A percentile compares a stretch with the other conserved stretches of the same genome.
phyloP scores from a whole-genome alignment of 2,797 vertebrate genomes.

The Knipowitschia caucasica region DNA sequence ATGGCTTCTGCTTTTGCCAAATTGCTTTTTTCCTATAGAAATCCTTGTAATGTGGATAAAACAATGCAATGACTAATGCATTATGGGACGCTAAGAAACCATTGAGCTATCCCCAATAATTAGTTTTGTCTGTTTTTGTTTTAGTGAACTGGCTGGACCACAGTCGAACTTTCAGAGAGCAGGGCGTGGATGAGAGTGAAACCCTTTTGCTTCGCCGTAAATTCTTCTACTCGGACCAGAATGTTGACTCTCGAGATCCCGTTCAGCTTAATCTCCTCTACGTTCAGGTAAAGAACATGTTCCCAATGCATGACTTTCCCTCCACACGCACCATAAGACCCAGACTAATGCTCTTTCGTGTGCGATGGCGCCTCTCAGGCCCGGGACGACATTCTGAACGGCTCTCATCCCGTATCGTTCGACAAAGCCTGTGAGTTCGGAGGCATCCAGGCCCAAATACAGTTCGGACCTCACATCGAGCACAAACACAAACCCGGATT shows the following conservation, averaged over 20 bases:
- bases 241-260: conserved; percentile 96
- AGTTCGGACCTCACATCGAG: conserved; percentile 96
- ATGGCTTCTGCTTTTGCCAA: too few species aligned
- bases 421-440: conserved; percentile 97
- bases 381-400: conserved; percentile 96
- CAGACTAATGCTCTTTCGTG: background rate
- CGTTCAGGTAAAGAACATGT: conserved; percentile 55
- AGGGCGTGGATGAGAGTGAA: conserved; percentile 95
- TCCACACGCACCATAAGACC: background rate
- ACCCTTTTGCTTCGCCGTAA: conserved; percentile 90
- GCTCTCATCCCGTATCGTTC: conserved; percentile 96
- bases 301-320: background rate
- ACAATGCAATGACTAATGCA: too few species aligned
- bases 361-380: conserved; percentile 78
- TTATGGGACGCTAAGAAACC: too few species aligned
- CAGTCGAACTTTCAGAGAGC: conserved; percentile 95
- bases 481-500: conserved; percentile 98
- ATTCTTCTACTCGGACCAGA: conserved; percentile 99
- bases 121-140: background rate
- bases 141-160: conserved; percentile 98
- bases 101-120: background rate
- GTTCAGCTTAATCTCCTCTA: conserved; percentile 95
- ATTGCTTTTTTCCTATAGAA: too few species aligned
- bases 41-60: too few species aligned
- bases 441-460: conserved; percentile 98